Conservation (phyloP, 1,140 invertebrate species). For the Amyelois transitella region DNA sequence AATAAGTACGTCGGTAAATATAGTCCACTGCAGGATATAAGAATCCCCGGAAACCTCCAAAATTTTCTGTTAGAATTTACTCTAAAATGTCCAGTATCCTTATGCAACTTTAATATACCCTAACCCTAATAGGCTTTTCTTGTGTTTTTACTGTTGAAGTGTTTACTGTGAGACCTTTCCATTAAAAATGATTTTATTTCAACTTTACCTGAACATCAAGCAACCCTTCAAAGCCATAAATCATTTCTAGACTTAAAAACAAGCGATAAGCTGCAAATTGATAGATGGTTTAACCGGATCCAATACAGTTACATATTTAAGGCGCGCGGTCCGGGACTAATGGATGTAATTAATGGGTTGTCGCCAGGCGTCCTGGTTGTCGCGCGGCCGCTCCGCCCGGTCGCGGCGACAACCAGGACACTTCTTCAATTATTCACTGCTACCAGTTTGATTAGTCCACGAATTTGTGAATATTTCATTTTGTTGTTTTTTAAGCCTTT, state of each 20-base stretch:
- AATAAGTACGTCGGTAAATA: no score
- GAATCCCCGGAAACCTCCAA: no score
- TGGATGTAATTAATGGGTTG: not conserved
- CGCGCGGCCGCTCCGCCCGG: not conserved
- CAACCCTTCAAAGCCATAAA: not conserved
- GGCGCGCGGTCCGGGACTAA: not conserved
- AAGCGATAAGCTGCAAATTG: not conserved
- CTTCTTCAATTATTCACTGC: not conserved
- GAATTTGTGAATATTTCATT: not conserved
- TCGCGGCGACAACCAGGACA: not conserved
- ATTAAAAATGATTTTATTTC: no score
- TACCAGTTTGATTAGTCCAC: not conserved
- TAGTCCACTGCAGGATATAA: no score
- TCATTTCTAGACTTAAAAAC: not conserved
- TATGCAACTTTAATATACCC: no score
- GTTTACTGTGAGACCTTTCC: no score
- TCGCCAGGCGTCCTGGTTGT: not conserved
- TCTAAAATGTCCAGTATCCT: no score
- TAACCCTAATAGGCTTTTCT: no score
- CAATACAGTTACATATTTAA: not conserved
- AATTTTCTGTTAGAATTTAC: no score
- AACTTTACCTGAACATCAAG: no score
- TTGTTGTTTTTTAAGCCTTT: not conserved
- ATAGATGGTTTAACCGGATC: not conserved
- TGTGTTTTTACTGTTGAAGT: no score